phyloP scores from a whole-genome alignment of 2,113 vertebrate genomes.

The Chloroceryle aenea region DNA sequence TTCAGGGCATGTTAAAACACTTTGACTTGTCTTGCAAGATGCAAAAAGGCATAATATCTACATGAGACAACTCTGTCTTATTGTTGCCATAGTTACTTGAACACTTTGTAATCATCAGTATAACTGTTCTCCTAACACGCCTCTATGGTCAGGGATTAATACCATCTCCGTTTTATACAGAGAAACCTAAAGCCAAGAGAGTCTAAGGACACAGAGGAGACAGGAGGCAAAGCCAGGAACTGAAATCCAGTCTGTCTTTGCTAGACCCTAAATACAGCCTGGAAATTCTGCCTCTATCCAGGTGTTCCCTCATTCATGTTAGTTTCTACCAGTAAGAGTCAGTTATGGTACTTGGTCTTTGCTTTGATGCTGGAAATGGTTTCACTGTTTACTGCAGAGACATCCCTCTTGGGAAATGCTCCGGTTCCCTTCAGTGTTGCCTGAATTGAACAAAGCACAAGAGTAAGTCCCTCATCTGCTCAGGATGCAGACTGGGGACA shows the following conservation, averaged over 20 bases:
- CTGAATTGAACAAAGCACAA: no score
- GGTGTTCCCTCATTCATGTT: fast-evolving
- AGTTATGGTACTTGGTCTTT: fast-evolving
- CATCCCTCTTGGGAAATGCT: neutral
- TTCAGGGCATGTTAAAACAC: neutral
- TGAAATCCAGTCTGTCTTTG: neutral
- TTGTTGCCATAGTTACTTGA: neutral
- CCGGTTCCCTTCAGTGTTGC: fast-evolving
- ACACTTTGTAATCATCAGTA: neutral
- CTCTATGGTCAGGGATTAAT: neutral
- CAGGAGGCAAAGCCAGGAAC: neutral
- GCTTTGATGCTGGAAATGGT: neutral
- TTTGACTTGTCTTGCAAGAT: neutral
- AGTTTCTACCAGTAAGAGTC: neutral
- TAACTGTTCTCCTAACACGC: neutral
- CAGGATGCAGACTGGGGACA: neutral
- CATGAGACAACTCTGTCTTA: neutral
- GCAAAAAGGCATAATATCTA: neutral
- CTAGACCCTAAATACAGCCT: neutral
- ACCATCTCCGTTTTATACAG: neutral
- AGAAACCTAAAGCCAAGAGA: neutral
- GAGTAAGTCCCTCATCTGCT: neutral
- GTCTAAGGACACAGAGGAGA: neutral
- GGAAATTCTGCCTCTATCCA: neutral
- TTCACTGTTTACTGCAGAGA: neutral